Conservation (phyloP, 2,113 vertebrate genomes). For the Cichladusa arquata region DNA sequence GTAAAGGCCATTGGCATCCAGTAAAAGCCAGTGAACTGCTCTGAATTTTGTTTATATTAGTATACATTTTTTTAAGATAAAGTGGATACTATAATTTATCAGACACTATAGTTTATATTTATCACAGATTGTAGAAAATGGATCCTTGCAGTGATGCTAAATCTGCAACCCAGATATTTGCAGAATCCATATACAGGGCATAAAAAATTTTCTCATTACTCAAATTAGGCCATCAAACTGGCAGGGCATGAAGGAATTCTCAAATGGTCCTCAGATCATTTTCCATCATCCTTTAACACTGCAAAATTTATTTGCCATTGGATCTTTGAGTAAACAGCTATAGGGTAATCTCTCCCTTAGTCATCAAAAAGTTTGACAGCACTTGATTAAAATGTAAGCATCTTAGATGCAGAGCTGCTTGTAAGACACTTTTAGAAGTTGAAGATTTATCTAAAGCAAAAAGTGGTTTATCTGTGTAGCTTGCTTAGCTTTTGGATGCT, state of each 20-base stretch:
- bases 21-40: background rate
- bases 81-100: background rate
- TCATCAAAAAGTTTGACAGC: background rate
- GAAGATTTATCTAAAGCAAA: background rate
- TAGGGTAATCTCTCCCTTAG: background rate
- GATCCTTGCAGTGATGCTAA: background rate
- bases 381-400: background rate
- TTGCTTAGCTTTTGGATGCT: background rate
- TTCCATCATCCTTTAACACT: background rate
- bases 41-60: background rate
- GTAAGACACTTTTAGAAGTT: background rate
- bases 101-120: background rate
- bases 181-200: background rate
- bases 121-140: background rate
- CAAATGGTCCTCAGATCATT: background rate
- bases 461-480: background rate
- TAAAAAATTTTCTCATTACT: background rate
- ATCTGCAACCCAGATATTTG: background rate
- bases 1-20: background rate
- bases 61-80: background rate
- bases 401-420: background rate
- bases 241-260: background rate
- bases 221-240: background rate
- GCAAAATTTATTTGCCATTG: background rate
- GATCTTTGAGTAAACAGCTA: background rate